Base-by-base conservation (phyloP, 2,888 invertebrate species). In the Brachyptera putata region DNA sequence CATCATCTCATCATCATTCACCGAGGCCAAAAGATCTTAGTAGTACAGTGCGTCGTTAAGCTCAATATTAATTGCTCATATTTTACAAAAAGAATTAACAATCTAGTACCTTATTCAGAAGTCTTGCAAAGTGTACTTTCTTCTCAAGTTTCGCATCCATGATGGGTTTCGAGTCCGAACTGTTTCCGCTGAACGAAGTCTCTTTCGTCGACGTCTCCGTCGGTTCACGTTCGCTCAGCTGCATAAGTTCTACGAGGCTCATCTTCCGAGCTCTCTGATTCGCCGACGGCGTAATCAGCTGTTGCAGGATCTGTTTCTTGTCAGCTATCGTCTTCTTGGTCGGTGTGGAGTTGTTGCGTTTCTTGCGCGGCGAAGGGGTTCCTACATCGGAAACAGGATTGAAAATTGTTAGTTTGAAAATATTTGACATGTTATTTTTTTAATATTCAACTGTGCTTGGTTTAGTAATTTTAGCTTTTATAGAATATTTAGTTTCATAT, bases 221-320 rank as follows among this genome's bases (percentile, higher is more conserved):
- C 77, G 79, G 46, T 66, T 75, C 78, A 65, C 81, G 79, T 69
- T 87, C 87, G 63, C 84, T 84, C 81, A 88, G 80, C 70, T 87
- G 85, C 66, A 88, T 86, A 26, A 88, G 77, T 70, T 89, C 89
- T 58, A 85, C 86, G 73, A 88, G 79, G 64, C 84, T 86, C 36
- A 85, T 79, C 73, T 84, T 83, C 67, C 81, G 79, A 5, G 83
- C 76, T 60, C 84, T 83, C 68, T 84, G 84, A 60, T 79, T 80
- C 30, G 80, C 72, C 0, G 85, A 84, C 1, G 88, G 87, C 59
- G 85, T 83, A 63, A 87, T 83, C n/a, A 89, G 76, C 69, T 88
- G 87, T 71, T 89, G 88, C 11, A 89, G 78, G 61, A 89, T 87
- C 75, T 87, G 86, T 69, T 87, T 87, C 73, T 88, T 88, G 74